Conservation (phyloP, 2,113 vertebrate species). For the Lipophrys pholis region DNA sequence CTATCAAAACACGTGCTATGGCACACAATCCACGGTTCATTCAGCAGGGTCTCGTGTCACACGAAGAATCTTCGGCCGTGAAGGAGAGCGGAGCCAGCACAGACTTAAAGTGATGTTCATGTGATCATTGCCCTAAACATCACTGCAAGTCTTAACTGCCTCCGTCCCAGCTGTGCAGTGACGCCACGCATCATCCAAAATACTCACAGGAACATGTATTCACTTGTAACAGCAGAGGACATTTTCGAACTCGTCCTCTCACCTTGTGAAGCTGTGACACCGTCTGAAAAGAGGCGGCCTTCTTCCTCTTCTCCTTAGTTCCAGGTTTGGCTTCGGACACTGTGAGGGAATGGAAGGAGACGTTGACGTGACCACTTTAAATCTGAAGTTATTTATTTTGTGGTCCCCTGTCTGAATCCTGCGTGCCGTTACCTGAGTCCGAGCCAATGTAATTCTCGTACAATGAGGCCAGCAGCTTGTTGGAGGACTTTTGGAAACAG, state of each 20-base stretch:
- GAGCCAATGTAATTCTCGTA: constrained; percentile 91
- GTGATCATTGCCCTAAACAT: constrained; percentile 96
- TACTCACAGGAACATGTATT: not conserved
- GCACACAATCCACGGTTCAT: not conserved
- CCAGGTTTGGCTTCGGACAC: constrained; percentile 82
- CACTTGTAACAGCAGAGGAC: not conserved
- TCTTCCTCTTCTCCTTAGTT: constrained; percentile 92
- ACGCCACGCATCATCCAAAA: not conserved
- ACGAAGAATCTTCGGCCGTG: constrained; percentile 19
- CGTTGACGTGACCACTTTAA: not conserved
- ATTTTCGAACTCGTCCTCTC: constrained; percentile 21
- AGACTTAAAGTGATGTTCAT: constrained; percentile 99
- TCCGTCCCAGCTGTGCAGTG: constrained; percentile 65
- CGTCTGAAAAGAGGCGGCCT: constrained; percentile 95
- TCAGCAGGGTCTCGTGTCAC: not conserved
- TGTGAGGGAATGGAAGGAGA: constrained; percentile 42
- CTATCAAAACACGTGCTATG: not conserved
- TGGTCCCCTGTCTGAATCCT: not conserved
- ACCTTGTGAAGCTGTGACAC: constrained; percentile 97
- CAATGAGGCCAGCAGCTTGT: constrained; percentile 89
- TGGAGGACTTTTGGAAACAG: constrained; percentile 92
- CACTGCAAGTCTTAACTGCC: constrained; percentile 99
- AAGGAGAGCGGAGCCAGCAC: constrained; percentile 91
- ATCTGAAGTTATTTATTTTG: not conserved
- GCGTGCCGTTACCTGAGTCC: constrained; percentile 80